phyloP scores from a whole-genome alignment of 2,888 invertebrate genomes.

The Melanargia galathea region DNA sequence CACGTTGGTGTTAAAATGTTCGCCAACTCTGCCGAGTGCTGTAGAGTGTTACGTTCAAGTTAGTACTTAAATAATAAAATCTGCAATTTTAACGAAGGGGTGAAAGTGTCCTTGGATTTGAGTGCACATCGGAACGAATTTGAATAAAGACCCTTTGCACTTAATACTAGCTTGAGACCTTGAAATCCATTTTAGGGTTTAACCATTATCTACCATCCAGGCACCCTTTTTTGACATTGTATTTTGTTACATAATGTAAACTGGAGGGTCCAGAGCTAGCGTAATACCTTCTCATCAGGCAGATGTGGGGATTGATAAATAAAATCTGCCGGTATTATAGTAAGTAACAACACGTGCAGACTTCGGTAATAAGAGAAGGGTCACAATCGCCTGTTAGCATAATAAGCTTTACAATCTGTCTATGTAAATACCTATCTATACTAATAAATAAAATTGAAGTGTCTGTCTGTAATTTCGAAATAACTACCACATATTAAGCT shows the following conservation, averaged over 20 bases:
- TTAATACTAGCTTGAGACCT: conserved; percentile 21
- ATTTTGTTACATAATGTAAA: conserved; percentile 15
- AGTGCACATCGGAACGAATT: conserved; percentile 4
- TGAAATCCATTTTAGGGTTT: conserved; percentile 23
- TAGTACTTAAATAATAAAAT: not conserved
- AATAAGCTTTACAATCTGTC: not conserved
- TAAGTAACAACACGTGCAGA: conserved; percentile 25
- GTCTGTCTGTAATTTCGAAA: too few species aligned
- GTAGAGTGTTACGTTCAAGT: not conserved
- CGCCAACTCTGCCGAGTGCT: too few species aligned
- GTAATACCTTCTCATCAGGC: conserved; percentile 9
- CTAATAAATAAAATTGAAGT: too few species aligned
- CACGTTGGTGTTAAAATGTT: not conserved
- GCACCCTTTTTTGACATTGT: conserved; percentile 17
- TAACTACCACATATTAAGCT: too few species aligned
- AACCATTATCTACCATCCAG: conserved; percentile 14
- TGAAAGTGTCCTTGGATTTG: conserved; percentile 27
- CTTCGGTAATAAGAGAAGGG: conserved; percentile 1
- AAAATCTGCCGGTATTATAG: conserved; percentile 5
- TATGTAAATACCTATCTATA: too few species aligned
- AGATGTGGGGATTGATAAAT: conserved; percentile 9
- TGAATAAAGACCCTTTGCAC: not conserved
- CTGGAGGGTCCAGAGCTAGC: conserved; percentile 9
- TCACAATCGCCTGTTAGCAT: conserved; percentile 1
- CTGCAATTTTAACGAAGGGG: conserved; percentile 20